Percentiles rank a stretch among this genome's conserved stretches.
These are phyloP conservation scores for Lycophotia porphyrea DNA, from an alignment of 2,888 invertebrate species.

Conservation along the genomic window DNA sequence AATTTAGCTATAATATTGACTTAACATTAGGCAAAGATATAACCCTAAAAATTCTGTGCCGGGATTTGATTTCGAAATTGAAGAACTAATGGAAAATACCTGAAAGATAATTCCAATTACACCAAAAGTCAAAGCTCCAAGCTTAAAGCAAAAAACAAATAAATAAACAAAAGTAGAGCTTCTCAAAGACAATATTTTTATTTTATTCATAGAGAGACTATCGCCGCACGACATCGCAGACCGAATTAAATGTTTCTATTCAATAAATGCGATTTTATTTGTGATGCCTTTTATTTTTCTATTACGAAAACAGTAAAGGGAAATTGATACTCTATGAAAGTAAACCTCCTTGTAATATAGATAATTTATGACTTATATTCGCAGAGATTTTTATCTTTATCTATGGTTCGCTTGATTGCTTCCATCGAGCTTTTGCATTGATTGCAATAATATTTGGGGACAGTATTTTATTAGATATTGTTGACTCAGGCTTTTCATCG, in stretches of 20 bases:
- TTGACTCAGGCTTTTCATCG: conserved; percentile 39
- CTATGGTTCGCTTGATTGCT: conserved; percentile 76
- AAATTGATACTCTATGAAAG: conserved; percentile 74
- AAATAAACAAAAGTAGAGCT: conserved; percentile 54
- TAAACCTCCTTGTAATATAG: conserved; percentile 74
- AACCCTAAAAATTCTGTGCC: not conserved
- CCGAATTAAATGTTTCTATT: conserved; percentile 81
- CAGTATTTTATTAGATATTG: conserved; percentile 49
- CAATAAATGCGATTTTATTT: conserved; percentile 83
- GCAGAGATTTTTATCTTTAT: conserved; percentile 84
- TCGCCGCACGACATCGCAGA: conserved; percentile 73
- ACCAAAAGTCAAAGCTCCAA: conserved; percentile 20
- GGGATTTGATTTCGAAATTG: not conserved
- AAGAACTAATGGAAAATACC: not conserved
- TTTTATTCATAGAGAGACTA: conserved; percentile 81
- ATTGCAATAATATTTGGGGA: conserved; percentile 62
- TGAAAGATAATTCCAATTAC: not conserved
- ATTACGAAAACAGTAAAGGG: conserved; percentile 80
- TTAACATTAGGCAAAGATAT: not conserved
- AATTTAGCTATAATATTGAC: conserved; percentile 1
- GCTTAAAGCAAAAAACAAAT: conserved; percentile 31
- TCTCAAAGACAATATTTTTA: conserved; percentile 76
- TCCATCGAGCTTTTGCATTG: conserved; percentile 66
- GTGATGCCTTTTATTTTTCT: conserved; percentile 85
- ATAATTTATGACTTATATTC: conserved; percentile 82